phyloP scores from a whole-genome alignment of 2,797 vertebrate species.

The Rhabdophis nuchalis region DNA sequence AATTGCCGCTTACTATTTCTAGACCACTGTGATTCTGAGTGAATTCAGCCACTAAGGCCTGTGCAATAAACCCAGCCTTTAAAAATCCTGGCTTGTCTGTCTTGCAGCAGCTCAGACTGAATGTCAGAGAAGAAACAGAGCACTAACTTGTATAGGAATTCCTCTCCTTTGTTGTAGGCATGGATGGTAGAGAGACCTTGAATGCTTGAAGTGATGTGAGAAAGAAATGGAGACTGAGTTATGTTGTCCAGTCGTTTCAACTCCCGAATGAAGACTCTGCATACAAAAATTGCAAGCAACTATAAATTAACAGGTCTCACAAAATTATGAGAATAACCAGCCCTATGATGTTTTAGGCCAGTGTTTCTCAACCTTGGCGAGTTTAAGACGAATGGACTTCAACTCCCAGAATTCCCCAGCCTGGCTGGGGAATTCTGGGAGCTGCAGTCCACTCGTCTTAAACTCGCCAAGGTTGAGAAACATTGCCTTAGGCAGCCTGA shows the following conservation, averaged over 20 bases:
- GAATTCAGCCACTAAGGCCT: background rate
- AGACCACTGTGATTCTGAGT: background rate
- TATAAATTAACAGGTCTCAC: background rate
- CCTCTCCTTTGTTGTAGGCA: slow-evolving; percentile 82
- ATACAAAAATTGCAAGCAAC: slow-evolving; percentile 19
- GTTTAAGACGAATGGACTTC: too few relatives aligned
- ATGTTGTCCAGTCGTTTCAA: slow-evolving; percentile 89
- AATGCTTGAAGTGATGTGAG: slow-evolving; percentile 89
- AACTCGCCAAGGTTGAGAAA: too few relatives aligned
- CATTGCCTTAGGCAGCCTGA: background rate
- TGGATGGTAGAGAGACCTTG: slow-evolving; percentile 90
- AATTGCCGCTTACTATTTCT: background rate
- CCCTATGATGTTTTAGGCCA: background rate
- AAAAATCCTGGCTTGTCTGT: background rate
- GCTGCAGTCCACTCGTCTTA: too few relatives aligned
- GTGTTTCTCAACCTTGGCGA: too few relatives aligned
- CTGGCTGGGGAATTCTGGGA: too few relatives aligned
- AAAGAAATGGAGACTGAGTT: slow-evolving; percentile 87
- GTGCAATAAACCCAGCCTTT: background rate
- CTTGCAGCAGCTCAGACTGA: background rate
- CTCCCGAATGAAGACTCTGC: slow-evolving; percentile 86
- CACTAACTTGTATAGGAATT: slow-evolving; percentile 83
- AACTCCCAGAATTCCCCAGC: too few relatives aligned
- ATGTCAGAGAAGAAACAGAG: background rate
- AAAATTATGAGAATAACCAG: background rate